Evolutionary conservation across 2,113 vertebrate species (phyloP).

Genomic region (Macroglossus sobrinus): DNA sequence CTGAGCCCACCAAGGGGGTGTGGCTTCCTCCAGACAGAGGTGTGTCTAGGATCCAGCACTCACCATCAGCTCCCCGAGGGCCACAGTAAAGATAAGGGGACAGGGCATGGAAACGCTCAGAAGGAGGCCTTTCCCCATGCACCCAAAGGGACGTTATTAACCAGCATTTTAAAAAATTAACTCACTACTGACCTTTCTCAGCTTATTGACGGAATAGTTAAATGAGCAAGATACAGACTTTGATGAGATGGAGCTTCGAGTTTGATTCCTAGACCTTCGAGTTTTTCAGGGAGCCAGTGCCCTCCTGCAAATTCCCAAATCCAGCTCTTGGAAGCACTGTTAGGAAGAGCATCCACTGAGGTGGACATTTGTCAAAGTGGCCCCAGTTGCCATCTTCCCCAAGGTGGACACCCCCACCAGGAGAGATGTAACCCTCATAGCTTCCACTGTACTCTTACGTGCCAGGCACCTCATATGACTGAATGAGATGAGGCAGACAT

Average conservation of each 20-base stretch:
- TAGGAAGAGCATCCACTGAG: background rate
- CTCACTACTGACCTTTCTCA: background rate
- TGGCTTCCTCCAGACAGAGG: background rate
- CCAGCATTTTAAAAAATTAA: background rate
- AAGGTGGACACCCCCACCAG: no score
- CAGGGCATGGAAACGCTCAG: background rate
- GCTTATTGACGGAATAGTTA: background rate
- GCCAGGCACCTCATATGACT: background rate
- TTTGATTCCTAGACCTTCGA: background rate
- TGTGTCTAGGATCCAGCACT: background rate
- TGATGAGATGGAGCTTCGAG: background rate
- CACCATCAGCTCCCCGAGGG: background rate
- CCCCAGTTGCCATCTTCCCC: background rate
- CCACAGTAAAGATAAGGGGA: background rate
- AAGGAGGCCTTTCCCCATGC: background rate
- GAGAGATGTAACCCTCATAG: background rate
- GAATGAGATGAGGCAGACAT: background rate
- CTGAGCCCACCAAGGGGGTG: background rate
- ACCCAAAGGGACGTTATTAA: background rate
- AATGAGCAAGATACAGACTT: background rate
- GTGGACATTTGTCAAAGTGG: background rate
- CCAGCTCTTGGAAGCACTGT: background rate
- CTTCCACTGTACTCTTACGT: background rate
- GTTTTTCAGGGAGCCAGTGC: background rate
- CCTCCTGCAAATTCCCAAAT: background rate